phyloP scores from a whole-genome alignment of 1,140 invertebrate species.

The Bombus pyrosoma region DNA sequence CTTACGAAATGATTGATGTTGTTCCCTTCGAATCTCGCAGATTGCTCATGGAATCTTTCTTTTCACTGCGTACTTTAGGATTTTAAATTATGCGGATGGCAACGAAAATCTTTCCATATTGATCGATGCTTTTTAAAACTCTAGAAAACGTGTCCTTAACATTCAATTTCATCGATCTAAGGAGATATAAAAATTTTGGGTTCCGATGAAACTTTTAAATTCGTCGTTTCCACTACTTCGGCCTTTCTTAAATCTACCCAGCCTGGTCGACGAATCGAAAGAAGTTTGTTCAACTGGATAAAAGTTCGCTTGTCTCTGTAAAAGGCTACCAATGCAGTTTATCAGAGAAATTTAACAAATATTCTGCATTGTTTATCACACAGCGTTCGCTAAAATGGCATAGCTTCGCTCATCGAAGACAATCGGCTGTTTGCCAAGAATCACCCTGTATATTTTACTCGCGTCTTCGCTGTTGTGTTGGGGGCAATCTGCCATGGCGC shows the following conservation, averaged over 20 bases:
- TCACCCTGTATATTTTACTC: constrained; percentile 44
- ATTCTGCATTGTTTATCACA: not conserved
- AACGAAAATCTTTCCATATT: not conserved
- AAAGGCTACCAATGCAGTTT: not conserved
- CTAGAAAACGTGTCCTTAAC: too few species aligned
- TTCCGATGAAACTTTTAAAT: too few species aligned
- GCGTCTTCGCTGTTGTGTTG: constrained; percentile 60
- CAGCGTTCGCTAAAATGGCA: not conserved
- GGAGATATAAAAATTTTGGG: too few species aligned
- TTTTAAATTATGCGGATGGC: not conserved
- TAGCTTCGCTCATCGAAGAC: not conserved
- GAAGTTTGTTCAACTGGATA: not conserved
- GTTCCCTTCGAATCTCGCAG: not conserved
- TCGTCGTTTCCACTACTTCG: too few species aligned
- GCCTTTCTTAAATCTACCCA: too few species aligned
- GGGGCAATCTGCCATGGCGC: constrained; percentile 22
- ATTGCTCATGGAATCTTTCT: not conserved
- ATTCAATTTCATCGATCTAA: too few species aligned
- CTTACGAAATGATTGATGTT: not conserved
- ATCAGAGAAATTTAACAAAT: not conserved
- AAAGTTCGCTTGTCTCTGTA: not conserved
- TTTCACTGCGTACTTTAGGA: not conserved
- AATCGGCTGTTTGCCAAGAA: not conserved
- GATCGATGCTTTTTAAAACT: not conserved
- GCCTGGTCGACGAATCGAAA: not conserved